These are phyloP conservation scores for Dreissena polymorpha DNA, from an alignment of 1,140 invertebrate genomes.

Conservation along the genomic window DNA sequence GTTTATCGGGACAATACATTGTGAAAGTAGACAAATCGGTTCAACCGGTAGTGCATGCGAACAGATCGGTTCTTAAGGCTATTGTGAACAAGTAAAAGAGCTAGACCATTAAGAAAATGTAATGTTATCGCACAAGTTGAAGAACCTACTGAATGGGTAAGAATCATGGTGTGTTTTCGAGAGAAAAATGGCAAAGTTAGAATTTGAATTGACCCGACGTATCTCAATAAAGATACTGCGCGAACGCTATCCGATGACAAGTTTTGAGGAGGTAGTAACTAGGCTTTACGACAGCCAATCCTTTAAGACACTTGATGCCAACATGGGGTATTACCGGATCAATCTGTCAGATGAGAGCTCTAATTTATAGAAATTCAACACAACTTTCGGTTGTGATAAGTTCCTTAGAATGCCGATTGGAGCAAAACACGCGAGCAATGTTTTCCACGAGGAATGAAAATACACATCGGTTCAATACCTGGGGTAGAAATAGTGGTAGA, in stretches of 20 bases:
- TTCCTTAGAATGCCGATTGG: conserved; percentile 48
- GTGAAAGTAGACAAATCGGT: conserved; percentile 65
- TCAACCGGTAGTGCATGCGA: conserved; percentile 61
- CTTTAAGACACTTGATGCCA: conserved; percentile 69
- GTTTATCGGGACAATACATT: conserved; percentile 55
- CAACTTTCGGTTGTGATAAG: conserved; percentile 66
- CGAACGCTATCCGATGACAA: conserved; percentile 49
- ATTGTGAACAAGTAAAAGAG: conserved; percentile 55
- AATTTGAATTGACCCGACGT: conserved; percentile 56
- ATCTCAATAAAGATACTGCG: conserved; percentile 59
- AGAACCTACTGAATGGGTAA: neutral
- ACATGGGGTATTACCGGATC: conserved; percentile 73
- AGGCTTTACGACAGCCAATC: conserved; percentile 52
- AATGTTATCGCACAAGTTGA: conserved; percentile 58
- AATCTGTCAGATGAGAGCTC: conserved; percentile 60
- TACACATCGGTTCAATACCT: conserved; percentile 19
- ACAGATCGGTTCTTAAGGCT: conserved; percentile 67
- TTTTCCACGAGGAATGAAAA: conserved; percentile 42
- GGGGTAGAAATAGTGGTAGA: conserved; percentile 34
- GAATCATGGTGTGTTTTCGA: conserved; percentile 71
- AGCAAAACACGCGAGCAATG: conserved; percentile 16
- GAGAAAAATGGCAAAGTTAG: conserved; percentile 77
- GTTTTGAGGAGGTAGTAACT: conserved; percentile 52
- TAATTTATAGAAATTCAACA: conserved; percentile 72
- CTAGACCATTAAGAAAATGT: conserved; percentile 37